Base-by-base conservation (phyloP, 1,140 invertebrate genomes). In the Maniola jurtina region DNA sequence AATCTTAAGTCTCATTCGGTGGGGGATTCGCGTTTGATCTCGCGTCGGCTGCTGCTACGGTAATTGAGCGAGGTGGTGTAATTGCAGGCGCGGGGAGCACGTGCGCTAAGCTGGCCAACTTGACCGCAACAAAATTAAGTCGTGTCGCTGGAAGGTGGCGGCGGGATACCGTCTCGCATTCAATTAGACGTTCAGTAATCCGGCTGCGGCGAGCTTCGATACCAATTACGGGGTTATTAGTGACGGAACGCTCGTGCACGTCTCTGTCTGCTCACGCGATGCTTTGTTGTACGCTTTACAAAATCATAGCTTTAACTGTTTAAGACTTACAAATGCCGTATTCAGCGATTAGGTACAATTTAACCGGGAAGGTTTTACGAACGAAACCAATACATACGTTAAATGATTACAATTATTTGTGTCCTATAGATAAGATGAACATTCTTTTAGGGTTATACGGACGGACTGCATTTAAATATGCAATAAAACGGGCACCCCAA, bases 141-240 rank as follows among this genome's bases (percentile, higher is more conserved):
- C 79, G 77, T 64, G 80, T 79, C 77, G 74, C 66, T 70, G 64
- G 63, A 71, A 79, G 75, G 71, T 70, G 72, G 72, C 74, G 68
- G 80, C 71, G 76, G 73, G 73, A 73, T 74, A 83, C 47, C 81
- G 81, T 81, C 86, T 90, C 85, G 86, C 85, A 90, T 90, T 89
- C 86, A 90, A 90, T 90, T 90, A 90, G 86, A 88, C 79, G 86
- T 80, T 86, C 82, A 86, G 85, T 90, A 90, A 90, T 90, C 88
- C 86, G 79, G 80, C 80, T 83, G 85, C 82, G 82, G 79, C 80
- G 80, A 89, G 86, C 86, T 87, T 83, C 88, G 82, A 90, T 89
- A 88, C 88, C 88, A 90, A 90, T 90, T 90, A 90, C 86, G 72
- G 78, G 76, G 88, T 88, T 90, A 90, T 90, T 90, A 90, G 86